These are phyloP conservation scores for Rhea americana DNA, from an alignment of 2,113 vertebrate genomes.

Conservation along the genomic window DNA sequence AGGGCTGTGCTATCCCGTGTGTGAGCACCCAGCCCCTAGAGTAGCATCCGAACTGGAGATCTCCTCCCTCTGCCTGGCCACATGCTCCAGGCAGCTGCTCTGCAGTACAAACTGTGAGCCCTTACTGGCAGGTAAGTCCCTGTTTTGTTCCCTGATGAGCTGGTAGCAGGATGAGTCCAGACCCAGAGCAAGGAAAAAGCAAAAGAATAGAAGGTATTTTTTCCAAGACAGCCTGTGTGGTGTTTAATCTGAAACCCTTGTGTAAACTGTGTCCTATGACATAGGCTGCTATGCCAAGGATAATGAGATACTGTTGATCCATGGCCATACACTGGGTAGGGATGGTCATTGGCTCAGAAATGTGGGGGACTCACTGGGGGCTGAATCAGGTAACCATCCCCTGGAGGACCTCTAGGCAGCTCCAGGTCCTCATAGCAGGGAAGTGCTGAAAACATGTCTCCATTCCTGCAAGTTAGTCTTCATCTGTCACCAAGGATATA, in stretches of 20 bases:
- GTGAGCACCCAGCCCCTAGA: too few relatives aligned
- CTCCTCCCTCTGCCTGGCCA: too few relatives aligned
- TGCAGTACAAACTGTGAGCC: background rate
- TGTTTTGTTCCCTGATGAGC: background rate
- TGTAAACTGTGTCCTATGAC: accelerated
- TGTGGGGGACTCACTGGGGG: background rate
- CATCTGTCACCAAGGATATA: accelerated
- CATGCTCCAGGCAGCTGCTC: background rate
- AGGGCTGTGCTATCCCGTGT: background rate
- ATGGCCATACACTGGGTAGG: background rate
- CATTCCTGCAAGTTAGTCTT: accelerated
- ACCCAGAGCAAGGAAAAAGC: background rate
- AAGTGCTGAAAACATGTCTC: background rate
- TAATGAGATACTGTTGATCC: background rate
- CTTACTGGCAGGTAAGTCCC: background rate
- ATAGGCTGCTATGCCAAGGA: background rate
- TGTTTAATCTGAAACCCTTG: background rate
- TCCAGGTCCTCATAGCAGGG: background rate
- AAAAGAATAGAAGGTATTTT: background rate
- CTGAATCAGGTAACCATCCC: background rate
- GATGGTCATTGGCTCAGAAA: accelerated
- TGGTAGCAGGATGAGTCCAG: background rate
- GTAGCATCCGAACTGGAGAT: too few relatives aligned
- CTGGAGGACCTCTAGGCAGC: background rate
- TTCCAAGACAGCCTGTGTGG: background rate